A percentile compares a stretch with the other conserved stretches of the same genome.
Conservation (phyloP, 2,113 vertebrate genomes). For the Pithys albifrons region DNA sequence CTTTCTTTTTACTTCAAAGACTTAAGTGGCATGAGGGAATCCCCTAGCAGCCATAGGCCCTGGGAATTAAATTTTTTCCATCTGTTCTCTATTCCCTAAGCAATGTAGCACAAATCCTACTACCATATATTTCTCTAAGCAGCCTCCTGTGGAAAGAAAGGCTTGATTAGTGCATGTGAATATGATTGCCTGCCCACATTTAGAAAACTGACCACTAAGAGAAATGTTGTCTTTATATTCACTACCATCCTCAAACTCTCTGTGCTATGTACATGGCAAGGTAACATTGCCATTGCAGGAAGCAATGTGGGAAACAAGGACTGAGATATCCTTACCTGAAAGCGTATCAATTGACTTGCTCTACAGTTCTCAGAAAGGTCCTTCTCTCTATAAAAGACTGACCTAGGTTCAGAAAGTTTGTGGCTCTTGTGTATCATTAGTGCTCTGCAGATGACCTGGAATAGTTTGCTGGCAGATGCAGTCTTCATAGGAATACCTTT, state of each 20-base stretch:
- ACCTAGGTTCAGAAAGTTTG: constrained; percentile 34
- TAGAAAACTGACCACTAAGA: constrained; percentile 60
- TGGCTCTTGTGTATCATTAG: neutral
- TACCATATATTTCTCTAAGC: constrained; percentile 72
- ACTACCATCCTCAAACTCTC: constrained; percentile 54
- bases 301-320: constrained; percentile 60
- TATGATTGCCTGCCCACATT: constrained; percentile 51
- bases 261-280: constrained; percentile 51
- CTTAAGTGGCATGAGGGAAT: constrained; percentile 64
- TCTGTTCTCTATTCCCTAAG: constrained; percentile 70
- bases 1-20: constrained; percentile 72
- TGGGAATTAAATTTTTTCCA: constrained; percentile 75
- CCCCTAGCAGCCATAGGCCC: constrained; percentile 66
- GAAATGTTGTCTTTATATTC: constrained; percentile 49
- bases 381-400: constrained; percentile 39
- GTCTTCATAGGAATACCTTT: neutral
- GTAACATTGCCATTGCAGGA: constrained; percentile 60
- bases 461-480: constrained; percentile 17
- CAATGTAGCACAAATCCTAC: constrained; percentile 59
- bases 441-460: neutral
- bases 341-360: constrained; percentile 53
- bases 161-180: constrained; percentile 54
- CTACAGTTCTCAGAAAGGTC: constrained; percentile 35
- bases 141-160: constrained; percentile 71
- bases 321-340: constrained; percentile 50